Percentiles rank a stretch among this genome's conserved stretches.
Conservation (phyloP, 2,888 invertebrate genomes). For the Microctonus hyperodae region DNA sequence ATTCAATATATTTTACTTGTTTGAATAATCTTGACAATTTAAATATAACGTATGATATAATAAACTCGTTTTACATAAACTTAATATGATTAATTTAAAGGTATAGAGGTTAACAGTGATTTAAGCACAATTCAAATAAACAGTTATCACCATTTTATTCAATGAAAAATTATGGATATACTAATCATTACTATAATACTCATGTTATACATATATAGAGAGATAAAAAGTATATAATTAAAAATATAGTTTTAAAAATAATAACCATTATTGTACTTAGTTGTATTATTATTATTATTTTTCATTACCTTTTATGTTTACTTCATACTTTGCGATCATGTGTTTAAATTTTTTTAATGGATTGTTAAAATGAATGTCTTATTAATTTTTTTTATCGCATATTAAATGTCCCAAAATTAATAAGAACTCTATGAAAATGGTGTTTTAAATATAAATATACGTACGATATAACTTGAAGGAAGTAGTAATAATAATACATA, state of each 20-base stretch:
- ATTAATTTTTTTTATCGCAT: not conserved
- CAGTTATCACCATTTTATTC: not conserved
- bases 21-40: not conserved
- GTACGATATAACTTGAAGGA: not conserved
- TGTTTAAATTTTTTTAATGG: no score
- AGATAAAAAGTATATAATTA: not conserved
- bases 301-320: not conserved
- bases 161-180: not conserved
- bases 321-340: not conserved
- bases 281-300: not conserved
- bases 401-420: not conserved
- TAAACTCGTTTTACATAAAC: not conserved
- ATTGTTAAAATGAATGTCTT: not conserved
- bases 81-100: not conserved
- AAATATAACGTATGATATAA: not conserved
- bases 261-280: not conserved
- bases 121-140: not conserved
- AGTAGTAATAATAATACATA: not conserved
- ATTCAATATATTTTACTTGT: constrained; percentile 4
- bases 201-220: not conserved
- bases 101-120: not conserved
- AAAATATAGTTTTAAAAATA: not conserved
- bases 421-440: not conserved
- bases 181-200: not conserved
- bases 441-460: not conserved